A percentile compares a stretch with the other conserved stretches of the same genome.
Conservation (phyloP, 2,888 invertebrate species). For the Nymphalis urticae region DNA sequence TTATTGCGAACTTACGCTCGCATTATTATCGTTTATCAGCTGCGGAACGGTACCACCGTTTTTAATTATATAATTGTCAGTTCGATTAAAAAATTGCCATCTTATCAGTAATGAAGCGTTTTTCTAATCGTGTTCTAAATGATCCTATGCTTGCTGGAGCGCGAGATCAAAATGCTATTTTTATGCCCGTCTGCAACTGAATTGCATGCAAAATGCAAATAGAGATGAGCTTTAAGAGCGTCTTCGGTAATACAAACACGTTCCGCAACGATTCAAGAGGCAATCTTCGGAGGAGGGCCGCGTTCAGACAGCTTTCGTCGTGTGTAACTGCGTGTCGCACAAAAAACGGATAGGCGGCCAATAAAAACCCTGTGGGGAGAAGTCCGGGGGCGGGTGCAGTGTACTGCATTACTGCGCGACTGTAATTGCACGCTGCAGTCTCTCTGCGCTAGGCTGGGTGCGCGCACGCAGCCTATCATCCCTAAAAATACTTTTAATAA, state of each 20-base stretch:
- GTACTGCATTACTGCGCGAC: slow-evolving; percentile 61
- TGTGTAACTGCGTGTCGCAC: slow-evolving; percentile 70
- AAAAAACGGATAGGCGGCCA: slow-evolving; percentile 78
- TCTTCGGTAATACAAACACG: slow-evolving; percentile 65
- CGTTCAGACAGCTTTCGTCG: slow-evolving; percentile 73
- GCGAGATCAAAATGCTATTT: not conserved
- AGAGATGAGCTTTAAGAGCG: slow-evolving; percentile 50
- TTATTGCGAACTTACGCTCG: slow-evolving; percentile 68
- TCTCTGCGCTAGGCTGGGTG: slow-evolving; percentile 70
- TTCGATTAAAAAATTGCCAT: not conserved
- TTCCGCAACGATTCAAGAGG: slow-evolving; percentile 69
- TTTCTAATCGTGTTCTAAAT: not conserved
- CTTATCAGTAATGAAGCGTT: not conserved
- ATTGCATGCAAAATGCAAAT: slow-evolving; percentile 47
- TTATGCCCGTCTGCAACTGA: slow-evolving; percentile 36
- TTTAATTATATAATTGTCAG: slow-evolving; percentile 7
- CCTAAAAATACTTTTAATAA: slow-evolving; percentile 26
- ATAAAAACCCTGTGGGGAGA: slow-evolving; percentile 78
- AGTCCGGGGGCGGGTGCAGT: slow-evolving; percentile 73
- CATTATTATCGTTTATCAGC: slow-evolving; percentile 48
- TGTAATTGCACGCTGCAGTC: slow-evolving; percentile 74
- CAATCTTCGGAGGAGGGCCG: slow-evolving; percentile 70
- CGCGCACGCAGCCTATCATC: slow-evolving; percentile 74
- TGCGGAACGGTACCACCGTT: slow-evolving; percentile 22
- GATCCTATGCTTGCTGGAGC: not conserved